A percentile compares a stretch with the other conserved stretches of the same genome.
Evolutionary conservation across 2,888 invertebrate species (phyloP).

Genomic region (Lasioglossum zephyrum): DNA sequence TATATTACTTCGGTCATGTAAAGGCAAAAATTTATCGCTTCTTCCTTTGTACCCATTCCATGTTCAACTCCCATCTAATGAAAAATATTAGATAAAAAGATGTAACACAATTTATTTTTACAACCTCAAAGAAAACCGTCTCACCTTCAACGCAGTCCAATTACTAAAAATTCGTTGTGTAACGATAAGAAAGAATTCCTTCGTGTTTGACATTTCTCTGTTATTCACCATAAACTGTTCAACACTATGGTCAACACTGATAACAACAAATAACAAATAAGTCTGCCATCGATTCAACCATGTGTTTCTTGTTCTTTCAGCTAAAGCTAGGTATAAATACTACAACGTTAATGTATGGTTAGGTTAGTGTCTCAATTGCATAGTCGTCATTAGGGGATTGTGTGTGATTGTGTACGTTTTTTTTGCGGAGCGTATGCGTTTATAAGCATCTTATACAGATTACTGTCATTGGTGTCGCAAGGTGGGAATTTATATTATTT

Average conservation of each 20-base stretch:
- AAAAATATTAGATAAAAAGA: conserved; percentile 22
- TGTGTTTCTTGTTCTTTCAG: conserved; percentile 27
- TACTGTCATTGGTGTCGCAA: conserved; percentile 20
- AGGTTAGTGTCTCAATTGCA: conserved; percentile 32
- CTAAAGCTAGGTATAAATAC: conserved; percentile 19
- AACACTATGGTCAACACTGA: background rate
- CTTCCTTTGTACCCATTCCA: conserved; percentile 78
- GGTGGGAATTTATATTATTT: conserved; percentile 27
- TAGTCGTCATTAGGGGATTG: background rate
- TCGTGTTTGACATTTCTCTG: conserved; percentile 70
- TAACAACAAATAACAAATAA: background rate
- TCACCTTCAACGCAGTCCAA: conserved; percentile 80
- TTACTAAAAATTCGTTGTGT: conserved; percentile 81
- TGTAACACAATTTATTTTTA: background rate
- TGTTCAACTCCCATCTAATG: conserved; percentile 79
- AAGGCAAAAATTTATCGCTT: conserved; percentile 75
- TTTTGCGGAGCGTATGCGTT: conserved; percentile 10
- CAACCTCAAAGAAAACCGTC: background rate
- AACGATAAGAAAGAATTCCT: conserved; percentile 70
- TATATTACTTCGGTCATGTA: conserved; percentile 76
- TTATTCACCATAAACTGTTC: background rate
- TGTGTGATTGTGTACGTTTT: background rate
- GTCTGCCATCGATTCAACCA: conserved; percentile 19
- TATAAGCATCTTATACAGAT: background rate
- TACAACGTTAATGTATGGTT: background rate